Percentiles rank a stretch among this genome's conserved stretches.
Conservation (phyloP, 2,888 invertebrate genomes). For the Syrista parreyssii region DNA sequence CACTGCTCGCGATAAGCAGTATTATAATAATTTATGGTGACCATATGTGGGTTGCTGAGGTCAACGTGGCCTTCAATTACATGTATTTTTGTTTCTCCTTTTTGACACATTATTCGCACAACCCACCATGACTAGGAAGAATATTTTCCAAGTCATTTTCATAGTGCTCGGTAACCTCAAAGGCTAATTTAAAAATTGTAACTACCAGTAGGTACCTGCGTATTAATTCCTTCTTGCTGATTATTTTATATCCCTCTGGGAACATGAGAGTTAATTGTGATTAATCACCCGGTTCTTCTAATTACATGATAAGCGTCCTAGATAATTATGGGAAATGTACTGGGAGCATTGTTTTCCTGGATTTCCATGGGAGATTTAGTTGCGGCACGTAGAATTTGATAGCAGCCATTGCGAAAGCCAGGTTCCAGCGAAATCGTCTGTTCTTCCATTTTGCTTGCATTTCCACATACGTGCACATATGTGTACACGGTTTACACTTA, state of each 20-base stretch:
- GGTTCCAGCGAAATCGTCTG: background rate
- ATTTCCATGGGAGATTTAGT: background rate
- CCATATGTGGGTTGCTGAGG: too few species aligned
- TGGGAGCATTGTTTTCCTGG: background rate
- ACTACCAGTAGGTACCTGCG: background rate
- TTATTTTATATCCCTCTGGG: background rate
- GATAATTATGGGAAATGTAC: background rate
- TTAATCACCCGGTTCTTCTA: background rate
- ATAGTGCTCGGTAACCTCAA: background rate
- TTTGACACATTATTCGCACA: too few species aligned
- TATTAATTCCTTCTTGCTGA: background rate
- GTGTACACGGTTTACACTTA: background rate
- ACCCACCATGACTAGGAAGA: too few species aligned
- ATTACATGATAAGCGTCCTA: background rate
- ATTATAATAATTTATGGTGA: too few species aligned
- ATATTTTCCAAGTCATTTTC: background rate
- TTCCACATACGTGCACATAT: background rate
- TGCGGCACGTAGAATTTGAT: background rate
- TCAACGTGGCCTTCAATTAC: too few species aligned
- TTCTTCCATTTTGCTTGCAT: background rate
- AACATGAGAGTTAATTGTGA: background rate
- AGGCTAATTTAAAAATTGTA: background rate
- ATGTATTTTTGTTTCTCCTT: too few species aligned
- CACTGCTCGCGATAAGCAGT: background rate
- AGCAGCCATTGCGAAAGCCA: background rate